Evolutionary conservation across 2,113 vertebrate genomes (phyloP).

Genomic region (Chamaea fasciata): DNA sequence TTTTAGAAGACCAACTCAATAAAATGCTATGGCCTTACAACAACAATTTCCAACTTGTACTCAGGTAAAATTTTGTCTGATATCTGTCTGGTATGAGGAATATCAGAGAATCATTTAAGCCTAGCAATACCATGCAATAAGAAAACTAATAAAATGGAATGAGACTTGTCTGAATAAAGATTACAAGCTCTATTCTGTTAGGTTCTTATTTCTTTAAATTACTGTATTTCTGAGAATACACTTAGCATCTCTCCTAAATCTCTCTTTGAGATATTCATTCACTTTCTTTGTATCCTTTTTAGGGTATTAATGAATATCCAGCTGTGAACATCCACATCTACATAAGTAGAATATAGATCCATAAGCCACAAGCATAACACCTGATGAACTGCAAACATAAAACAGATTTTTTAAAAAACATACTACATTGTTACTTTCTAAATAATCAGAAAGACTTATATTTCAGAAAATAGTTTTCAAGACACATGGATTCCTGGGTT

Average conservation of each 20-base stretch:
- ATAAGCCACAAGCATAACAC: neutral
- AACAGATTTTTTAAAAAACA: neutral
- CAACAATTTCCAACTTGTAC: neutral
- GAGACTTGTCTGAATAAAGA: neutral
- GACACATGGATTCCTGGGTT: neutral
- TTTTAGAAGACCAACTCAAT: neutral
- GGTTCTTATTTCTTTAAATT: neutral
- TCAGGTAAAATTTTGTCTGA: neutral
- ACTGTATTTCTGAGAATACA: neutral
- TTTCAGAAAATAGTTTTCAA: neutral
- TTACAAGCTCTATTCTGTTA: neutral
- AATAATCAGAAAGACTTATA: neutral
- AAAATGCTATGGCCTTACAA: neutral
- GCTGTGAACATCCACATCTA: neutral
- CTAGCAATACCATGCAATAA: neutral
- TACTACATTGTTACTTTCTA: neutral
- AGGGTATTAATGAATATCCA: neutral
- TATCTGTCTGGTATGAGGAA: neutral
- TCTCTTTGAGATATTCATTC: neutral
- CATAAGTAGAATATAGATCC: neutral
- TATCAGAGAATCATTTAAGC: neutral
- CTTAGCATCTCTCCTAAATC: neutral
- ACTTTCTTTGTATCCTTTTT: neutral
- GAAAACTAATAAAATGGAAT: neutral
- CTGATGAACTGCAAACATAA: neutral